Base-by-base conservation (phyloP, 2,888 invertebrate genomes). In the Apamea sordens region DNA sequence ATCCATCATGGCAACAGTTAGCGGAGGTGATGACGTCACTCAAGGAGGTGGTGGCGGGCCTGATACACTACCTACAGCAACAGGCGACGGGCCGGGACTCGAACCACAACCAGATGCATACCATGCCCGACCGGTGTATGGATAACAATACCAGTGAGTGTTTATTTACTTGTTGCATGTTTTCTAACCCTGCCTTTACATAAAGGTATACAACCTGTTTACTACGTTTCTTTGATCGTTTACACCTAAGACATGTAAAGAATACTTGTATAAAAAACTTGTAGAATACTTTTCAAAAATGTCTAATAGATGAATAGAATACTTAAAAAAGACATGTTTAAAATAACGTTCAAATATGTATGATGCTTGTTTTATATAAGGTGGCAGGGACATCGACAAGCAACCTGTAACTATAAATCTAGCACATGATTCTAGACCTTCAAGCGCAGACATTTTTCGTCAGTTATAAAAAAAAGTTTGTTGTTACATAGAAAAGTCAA, bases 121-220 rank as follows among this genome's bases (percentile, higher is more conserved):
- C 11, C 97, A 89, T 96, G 97, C 98, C 90, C 94, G 97, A 82
- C 90, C 97, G 80, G 32, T 97, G 97, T 87, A 94, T 96, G 15
- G 97, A 97, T 80, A 96, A 96, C 1, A 92, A 92, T 63, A 79
- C 83, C 63, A 94, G 96, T 96, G 73, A 95, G 94, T 71, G 21
- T 41, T 41, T 7, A 3, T 70, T 32, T 18, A 15, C 5, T 53
- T 53, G 24, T 28, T 69, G 13, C 28, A 28, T 24, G 13, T 69
- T 21, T 69, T 47, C 7, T 28, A 68, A 44, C 5, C 18, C 10
- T 6, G n/a, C 5, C 41, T 67, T 3, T 41, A 41, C 65, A 15
- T 24, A 24, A 65, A 36, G 24, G 8, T n/a, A n/a, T 67, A 41
- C 15, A n/a, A 67, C 13, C 21, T n/a, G n/a, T 59, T n/a, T n/a